Base-by-base conservation (phyloP, 2,888 invertebrate species). In the Leptinotarsa haldemani region DNA sequence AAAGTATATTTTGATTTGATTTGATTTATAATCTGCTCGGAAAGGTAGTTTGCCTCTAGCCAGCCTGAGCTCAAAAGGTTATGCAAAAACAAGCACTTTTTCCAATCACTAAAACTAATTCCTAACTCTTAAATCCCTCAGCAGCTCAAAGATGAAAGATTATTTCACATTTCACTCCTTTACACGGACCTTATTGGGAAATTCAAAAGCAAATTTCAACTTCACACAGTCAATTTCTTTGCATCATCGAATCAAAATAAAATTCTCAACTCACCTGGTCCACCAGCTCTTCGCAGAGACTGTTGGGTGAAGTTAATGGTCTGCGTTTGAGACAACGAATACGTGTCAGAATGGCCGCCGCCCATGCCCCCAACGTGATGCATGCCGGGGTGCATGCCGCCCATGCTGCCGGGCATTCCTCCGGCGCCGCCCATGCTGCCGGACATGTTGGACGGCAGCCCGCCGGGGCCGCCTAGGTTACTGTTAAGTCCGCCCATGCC, bases 251-350 rank as follows among this genome's bases (percentile, higher is more conserved):
- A 30, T 30, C 30, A 9, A 2, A 30, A 30, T 5, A 30, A 65
- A 58, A 15, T n/a, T 69, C 3, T 22, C 22, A 64, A 61, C 76
- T 78, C 83, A 75, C 79, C 81, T 74, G 84, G 82, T 68, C 85
- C 85, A 71, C 82, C 86, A 20, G 88, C 88, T 73, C 93, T 88
- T 82, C 91, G 90, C 71, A 93, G 88, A 56, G 88, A 89, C 83
- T 93, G 94, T 85, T 94, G 94, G 40, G 93, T 93, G 87, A 95
- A 95, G 88, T 94, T 95, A 85, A 95, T 94, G 78, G 94, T 94
- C 88, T 95, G 95, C 81, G 94, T 92, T 88, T 95, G 95, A 53
- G 94, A 93, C 86, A 94, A 92, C 58, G 93, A 93, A 85, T 94
- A 95, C 53, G 89, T 88, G 78, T 93, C 92, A 7, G 80, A 78